These are phyloP conservation scores for Chymomyza costata DNA, from an alignment of 1,140 invertebrate species.

Conservation along the genomic window DNA sequence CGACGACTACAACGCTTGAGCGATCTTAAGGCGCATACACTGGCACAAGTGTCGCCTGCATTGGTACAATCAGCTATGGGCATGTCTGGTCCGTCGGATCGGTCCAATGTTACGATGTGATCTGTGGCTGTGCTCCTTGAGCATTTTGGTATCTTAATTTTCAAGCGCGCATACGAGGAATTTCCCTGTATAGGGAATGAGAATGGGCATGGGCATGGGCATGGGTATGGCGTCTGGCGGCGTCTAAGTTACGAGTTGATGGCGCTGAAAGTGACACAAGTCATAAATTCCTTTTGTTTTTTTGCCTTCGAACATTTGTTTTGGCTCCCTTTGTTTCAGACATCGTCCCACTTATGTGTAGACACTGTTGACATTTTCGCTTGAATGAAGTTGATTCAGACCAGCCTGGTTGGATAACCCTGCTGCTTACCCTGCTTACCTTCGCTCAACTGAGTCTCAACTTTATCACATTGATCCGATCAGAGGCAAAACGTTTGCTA, in stretches of 20 bases:
- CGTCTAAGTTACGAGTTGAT: conserved; percentile 71
- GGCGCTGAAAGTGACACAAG: conserved; percentile 73
- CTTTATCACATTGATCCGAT: conserved; percentile 23
- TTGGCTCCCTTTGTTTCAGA: neutral
- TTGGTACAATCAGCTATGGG: conserved; percentile 20
- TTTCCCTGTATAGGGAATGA: conserved; percentile 36
- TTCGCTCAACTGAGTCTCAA: conserved; percentile 25
- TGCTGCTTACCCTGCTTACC: conserved; percentile 7
- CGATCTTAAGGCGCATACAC: conserved; percentile 39
- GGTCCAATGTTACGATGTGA: conserved; percentile 38
- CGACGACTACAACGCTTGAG: conserved; percentile 45
- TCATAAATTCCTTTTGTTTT: conserved; percentile 71
- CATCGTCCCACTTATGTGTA: conserved; percentile 1
- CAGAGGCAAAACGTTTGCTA: conserved; percentile 31
- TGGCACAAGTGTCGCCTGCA: conserved; percentile 41
- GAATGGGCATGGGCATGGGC: conserved; percentile 9
- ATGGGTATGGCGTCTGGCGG: conserved; percentile 4
- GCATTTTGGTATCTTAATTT: conserved; percentile 70
- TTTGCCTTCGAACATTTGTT: neutral
- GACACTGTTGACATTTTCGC: conserved; percentile 49
- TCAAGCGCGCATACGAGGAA: conserved; percentile 67
- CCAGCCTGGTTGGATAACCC: too few relatives aligned
- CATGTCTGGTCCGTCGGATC: too few relatives aligned
- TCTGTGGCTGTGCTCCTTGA: conserved; percentile 57
- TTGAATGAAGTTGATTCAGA: conserved; percentile 55